Percentiles rank a stretch among this genome's conserved stretches.
These are phyloP conservation scores for Cyanoramphus novaezelandiae DNA, from an alignment of 2,113 vertebrate species.

Conservation along the genomic window DNA sequence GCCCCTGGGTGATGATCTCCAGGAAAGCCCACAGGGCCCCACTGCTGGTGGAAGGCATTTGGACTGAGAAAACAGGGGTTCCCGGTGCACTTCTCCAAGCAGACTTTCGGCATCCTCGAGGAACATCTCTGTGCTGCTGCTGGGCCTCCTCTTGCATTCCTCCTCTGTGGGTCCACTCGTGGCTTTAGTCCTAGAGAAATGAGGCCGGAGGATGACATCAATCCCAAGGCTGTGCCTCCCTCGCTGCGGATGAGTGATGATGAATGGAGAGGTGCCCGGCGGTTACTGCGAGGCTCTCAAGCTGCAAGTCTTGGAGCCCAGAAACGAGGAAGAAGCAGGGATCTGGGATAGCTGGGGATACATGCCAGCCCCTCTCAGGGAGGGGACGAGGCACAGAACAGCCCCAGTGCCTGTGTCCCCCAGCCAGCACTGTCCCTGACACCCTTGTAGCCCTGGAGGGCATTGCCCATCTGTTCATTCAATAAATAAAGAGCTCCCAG, in stretches of 20 bases:
- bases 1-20: background rate
- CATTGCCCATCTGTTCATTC: background rate
- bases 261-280: background rate
- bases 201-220: background rate
- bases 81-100: background rate
- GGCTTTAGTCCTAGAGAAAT: background rate
- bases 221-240: background rate
- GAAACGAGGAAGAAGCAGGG: background rate
- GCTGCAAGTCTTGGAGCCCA: background rate
- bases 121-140: background rate
- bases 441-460: background rate
- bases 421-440: background rate
- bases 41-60: background rate
- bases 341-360: background rate
- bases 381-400: background rate
- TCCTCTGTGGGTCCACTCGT: background rate
- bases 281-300: background rate
- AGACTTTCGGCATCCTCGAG: background rate
- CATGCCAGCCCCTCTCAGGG: background rate
- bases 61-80: background rate
- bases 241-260: fast-evolving
- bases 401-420: fast-evolving
- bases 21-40: background rate
- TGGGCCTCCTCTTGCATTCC: background rate
- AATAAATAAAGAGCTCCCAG: background rate